phyloP scores from a whole-genome alignment of 2,797 vertebrate genomes.

The Enteromius mattozi region DNA sequence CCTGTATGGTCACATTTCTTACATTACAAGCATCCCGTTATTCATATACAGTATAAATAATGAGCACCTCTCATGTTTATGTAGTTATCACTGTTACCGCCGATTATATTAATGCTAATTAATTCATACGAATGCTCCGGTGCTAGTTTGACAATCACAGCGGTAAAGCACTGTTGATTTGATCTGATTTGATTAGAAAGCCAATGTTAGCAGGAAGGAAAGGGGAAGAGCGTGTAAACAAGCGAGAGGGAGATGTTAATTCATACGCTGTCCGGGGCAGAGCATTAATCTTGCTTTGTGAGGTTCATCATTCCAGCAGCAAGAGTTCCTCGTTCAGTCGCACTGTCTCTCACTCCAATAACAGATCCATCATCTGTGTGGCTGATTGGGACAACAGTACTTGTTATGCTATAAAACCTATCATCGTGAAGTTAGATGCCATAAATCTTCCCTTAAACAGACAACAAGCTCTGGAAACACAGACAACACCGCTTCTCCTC shows the following conservation, averaged over 20 bases:
- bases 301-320: conserved; percentile 44
- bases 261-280: conserved; percentile 36
- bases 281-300: conserved; percentile 54
- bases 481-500: conserved; percentile 15
- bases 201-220: conserved; percentile 32
- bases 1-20: conserved; percentile 5
- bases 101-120: conserved; percentile 38
- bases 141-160: conserved; percentile 31
- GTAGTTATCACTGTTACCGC: conserved; percentile 37
- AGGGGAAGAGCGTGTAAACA: conserved; percentile 24
- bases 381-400: conserved; percentile 60
- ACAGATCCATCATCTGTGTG: conserved; percentile 59
- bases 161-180: conserved; percentile 18
- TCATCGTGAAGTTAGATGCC: conserved; percentile 52
- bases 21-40: background rate
- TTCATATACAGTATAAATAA: conserved; percentile 24
- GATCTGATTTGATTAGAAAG: conserved; percentile 35
- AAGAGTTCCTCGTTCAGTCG: conserved; percentile 30
- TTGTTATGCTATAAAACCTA: conserved; percentile 58
- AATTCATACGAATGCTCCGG: conserved; percentile 11
- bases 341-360: conserved; percentile 30
- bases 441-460: conserved; percentile 57
- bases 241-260: conserved; percentile 28
- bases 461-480: conserved; percentile 33
- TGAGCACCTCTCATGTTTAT: conserved; percentile 24